Evolutionary conservation across 1,140 invertebrate genomes (phyloP).

Genomic region (Drosophila miranda): DNA sequence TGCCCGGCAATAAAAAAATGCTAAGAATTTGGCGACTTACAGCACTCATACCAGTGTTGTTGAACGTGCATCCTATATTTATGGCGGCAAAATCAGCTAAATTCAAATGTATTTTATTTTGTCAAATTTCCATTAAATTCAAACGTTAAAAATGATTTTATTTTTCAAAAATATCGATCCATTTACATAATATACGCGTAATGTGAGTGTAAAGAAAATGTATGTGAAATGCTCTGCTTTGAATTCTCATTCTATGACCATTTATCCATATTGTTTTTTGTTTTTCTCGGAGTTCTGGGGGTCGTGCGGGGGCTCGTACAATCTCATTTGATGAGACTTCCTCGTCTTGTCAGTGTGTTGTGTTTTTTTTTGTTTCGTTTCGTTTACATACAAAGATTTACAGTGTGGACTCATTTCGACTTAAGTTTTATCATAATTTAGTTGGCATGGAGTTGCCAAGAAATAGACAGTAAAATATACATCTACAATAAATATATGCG

Average conservation of each 20-base stretch:
- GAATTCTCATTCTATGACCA: conserved; percentile 60
- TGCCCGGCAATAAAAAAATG: background rate
- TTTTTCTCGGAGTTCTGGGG: conserved; percentile 38
- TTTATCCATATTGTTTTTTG: background rate
- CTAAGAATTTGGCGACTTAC: no score
- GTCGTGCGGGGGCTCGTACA: conserved; percentile 26
- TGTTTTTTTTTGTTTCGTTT: conserved; percentile 40
- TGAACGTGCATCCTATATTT: background rate
- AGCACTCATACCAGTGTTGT: background rate
- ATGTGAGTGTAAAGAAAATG: conserved; percentile 58
- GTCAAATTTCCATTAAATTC: conserved; percentile 18
- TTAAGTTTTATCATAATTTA: conserved; percentile 75
- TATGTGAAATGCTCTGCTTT: conserved; percentile 72
- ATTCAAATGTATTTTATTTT: background rate
- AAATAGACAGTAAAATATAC: conserved; percentile 60
- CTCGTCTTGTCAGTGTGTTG: conserved; percentile 43
- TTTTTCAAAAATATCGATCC: conserved; percentile 78
- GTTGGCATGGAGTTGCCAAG: conserved; percentile 58
- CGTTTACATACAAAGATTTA: conserved; percentile 75
- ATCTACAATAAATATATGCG: conserved; percentile 78
- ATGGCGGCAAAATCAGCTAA: background rate
- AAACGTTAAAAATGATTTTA: conserved; percentile 75
- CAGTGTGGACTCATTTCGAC: conserved; percentile 60
- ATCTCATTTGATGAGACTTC: conserved; percentile 66
- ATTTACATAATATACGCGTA: conserved; percentile 58